Conservation (phyloP, 1,140 invertebrate genomes). For the Achroia grisella region DNA sequence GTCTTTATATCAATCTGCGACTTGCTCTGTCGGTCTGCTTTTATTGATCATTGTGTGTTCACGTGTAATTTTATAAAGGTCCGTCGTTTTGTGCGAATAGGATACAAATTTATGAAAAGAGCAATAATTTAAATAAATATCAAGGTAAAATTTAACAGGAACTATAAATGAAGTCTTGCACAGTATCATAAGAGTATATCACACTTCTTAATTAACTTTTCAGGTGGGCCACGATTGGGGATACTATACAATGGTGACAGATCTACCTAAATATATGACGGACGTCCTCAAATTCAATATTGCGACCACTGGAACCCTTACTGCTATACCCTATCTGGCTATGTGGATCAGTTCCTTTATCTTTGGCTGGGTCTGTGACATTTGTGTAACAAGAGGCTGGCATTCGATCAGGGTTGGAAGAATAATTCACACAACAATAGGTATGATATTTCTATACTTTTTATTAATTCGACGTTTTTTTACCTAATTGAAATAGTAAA, state of each 20-base stretch:
- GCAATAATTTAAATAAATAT: no score
- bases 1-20: no score
- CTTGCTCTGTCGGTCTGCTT: no score
- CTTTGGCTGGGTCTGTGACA: conserved; percentile 76
- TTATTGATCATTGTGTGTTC: no score
- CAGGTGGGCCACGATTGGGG: conserved; percentile 88
- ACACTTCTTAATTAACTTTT: conserved; percentile 13
- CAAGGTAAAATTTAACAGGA: no score
- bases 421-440: conserved; percentile 77
- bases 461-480: no score
- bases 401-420: conserved; percentile 74
- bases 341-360: conserved; percentile 78
- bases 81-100: no score
- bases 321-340: conserved; percentile 76
- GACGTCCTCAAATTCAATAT: conserved; percentile 87
- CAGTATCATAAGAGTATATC: no score
- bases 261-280: conserved; percentile 90
- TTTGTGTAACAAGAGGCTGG: conserved; percentile 68
- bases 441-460: conserved; percentile 42
- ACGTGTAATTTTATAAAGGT: no score
- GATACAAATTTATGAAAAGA: no score
- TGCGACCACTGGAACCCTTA: conserved; percentile 76
- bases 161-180: no score
- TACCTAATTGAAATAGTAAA: no score
- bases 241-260: conserved; percentile 88